phyloP scores from a whole-genome alignment of 2,888 invertebrate species.

The Empis stercorea region DNA sequence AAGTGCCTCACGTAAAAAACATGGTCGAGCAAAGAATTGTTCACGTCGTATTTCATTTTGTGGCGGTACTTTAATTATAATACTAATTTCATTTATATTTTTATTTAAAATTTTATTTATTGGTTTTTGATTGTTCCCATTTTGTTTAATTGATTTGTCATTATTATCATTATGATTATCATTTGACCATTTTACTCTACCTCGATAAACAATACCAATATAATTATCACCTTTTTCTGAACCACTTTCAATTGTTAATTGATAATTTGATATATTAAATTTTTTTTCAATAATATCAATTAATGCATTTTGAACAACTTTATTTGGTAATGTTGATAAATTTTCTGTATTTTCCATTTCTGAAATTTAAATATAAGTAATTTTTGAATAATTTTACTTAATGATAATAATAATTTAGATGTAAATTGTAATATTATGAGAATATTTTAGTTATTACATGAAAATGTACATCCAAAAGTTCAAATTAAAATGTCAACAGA shows the following conservation, averaged over 20 bases:
- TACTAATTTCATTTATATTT: conserved; percentile 5
- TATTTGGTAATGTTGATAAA: conserved; percentile 15
- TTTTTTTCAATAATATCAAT: conserved; percentile 17
- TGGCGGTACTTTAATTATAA: conserved; percentile 28
- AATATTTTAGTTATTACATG: too few species aligned
- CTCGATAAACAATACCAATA: conserved; percentile 25
- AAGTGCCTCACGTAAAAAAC: conserved; percentile 24
- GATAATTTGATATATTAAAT: conserved; percentile 13
- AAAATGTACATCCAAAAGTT: too few species aligned
- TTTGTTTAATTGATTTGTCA: too few species aligned
- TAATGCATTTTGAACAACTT: conserved; percentile 17
- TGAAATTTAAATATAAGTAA: too few species aligned
- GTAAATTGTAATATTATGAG: too few species aligned
- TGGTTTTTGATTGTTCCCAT: too few species aligned
- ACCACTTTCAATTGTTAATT: conserved; percentile 17
- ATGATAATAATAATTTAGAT: too few species aligned
- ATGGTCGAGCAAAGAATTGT: conserved; percentile 24
- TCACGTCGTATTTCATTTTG: conserved; percentile 23
- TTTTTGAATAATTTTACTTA: too few species aligned
- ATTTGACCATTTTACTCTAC: conserved; percentile 10
- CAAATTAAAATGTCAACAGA: too few species aligned
- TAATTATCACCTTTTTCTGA: conserved; percentile 30
- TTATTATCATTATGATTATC: too few species aligned
- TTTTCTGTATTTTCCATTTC: too few species aligned
- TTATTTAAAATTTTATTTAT: too few species aligned